Percentiles rank a stretch among this genome's conserved stretches.
phyloP scores from a whole-genome alignment of 2,113 vertebrate species.

The Axis porcinus region DNA sequence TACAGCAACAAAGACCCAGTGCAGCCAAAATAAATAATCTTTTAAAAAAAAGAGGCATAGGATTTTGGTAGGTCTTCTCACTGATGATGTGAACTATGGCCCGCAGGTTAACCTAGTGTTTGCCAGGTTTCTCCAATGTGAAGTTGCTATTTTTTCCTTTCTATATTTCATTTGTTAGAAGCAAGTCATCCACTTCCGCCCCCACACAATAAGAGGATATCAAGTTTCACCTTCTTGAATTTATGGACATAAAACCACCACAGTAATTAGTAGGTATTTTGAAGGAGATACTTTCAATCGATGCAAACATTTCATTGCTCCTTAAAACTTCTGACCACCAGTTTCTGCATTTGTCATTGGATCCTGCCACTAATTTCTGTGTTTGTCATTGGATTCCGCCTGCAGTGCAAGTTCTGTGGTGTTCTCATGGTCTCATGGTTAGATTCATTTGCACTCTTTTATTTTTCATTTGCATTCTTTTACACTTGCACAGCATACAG shows the following conservation, averaged over 20 bases:
- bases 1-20: rapidly evolving
- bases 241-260: background rate
- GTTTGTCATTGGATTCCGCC: background rate
- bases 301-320: background rate
- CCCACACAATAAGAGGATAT: background rate
- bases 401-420: background rate
- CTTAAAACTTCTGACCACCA: background rate
- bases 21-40: background rate
- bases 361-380: background rate
- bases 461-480: too few species aligned
- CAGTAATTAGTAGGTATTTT: background rate
- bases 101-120: background rate
- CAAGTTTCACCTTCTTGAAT: background rate
- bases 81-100: background rate
- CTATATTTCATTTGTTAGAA: background rate
- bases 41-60: background rate
- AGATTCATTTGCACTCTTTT: too few species aligned
- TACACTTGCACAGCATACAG: too few species aligned
- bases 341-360: background rate
- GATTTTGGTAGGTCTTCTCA: background rate
- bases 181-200: background rate
- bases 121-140: background rate
- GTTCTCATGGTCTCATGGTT: background rate
- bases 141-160: background rate
- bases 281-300: background rate